A percentile compares a stretch with the other conserved stretches of the same genome.
Evolutionary conservation across 2,797 vertebrate species (phyloP).

Genomic region (Chaetodon trifasciatus): DNA sequence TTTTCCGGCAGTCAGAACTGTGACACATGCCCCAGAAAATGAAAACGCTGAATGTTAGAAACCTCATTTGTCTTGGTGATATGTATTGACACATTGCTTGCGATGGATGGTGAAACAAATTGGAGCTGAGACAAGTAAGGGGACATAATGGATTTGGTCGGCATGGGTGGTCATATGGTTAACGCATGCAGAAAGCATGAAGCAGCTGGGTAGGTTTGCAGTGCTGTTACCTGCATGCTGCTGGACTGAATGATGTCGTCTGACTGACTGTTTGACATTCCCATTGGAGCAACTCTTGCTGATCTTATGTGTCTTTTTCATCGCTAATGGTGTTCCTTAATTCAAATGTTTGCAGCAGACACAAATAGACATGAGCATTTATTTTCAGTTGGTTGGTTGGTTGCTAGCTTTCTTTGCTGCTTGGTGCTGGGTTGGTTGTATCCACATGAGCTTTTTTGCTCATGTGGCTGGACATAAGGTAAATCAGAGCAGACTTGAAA

Average conservation of each 20-base stretch:
- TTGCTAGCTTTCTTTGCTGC: too few relatives aligned
- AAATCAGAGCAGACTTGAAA: too few relatives aligned
- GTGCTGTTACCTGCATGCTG: background rate
- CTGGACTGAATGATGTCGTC: background rate
- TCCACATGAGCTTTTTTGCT: too few relatives aligned
- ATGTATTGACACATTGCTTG: conserved; percentile 34
- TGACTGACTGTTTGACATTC: background rate
- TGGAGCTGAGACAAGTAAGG: conserved; percentile 15
- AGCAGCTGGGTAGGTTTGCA: background rate
- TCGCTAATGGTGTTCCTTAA: background rate
- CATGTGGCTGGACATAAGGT: too few relatives aligned
- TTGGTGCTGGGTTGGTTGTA: too few relatives aligned
- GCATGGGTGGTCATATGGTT: conserved; percentile 18
- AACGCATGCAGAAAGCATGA: background rate
- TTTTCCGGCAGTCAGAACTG: conserved; percentile 25
- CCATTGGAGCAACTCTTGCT: background rate
- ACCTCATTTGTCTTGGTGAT: conserved; percentile 42
- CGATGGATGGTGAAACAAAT: conserved; percentile 39
- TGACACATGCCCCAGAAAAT: conserved; percentile 14
- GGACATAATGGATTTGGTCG: conserved; percentile 30
- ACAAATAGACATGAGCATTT: too few relatives aligned
- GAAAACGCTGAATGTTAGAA: background rate
- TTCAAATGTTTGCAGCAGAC: background rate
- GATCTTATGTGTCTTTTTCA: background rate
- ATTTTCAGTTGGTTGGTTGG: too few relatives aligned